Conservation (phyloP, 2,113 vertebrate species). For the Scartelaos histophorus region DNA sequence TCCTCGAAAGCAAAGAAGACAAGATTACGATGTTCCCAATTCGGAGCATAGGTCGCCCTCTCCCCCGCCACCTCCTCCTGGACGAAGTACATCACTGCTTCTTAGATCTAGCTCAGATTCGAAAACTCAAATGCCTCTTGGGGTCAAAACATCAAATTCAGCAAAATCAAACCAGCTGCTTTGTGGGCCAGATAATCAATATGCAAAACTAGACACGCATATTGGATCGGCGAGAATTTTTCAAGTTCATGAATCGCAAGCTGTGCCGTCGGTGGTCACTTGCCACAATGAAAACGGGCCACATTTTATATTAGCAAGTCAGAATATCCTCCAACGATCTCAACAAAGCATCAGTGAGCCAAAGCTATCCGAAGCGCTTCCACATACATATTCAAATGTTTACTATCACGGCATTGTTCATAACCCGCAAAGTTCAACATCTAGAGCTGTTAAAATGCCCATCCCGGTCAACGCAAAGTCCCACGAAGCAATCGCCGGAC, state of each 20-base stretch:
- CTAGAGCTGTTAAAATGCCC: slow-evolving; percentile 78
- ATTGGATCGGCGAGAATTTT: slow-evolving; percentile 60
- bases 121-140: slow-evolving; percentile 48
- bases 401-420: slow-evolving; percentile 62
- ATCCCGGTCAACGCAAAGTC: slow-evolving; percentile 82
- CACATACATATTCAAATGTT: slow-evolving; percentile 62
- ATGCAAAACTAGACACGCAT: slow-evolving; percentile 45
- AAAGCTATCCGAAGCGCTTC: slow-evolving; percentile 69
- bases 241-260: slow-evolving; percentile 46
- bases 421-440: slow-evolving; percentile 65
- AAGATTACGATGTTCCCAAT: slow-evolving; percentile 53
- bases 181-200: slow-evolving; percentile 48
- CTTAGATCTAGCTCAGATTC: slow-evolving; percentile 70
- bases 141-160: slow-evolving; percentile 38
- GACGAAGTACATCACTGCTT: slow-evolving; percentile 81
- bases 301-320: slow-evolving; percentile 61
- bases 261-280: slow-evolving; percentile 28
- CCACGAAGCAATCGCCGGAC: slow-evolving; percentile 80
- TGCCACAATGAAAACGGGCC: slow-evolving; percentile 54
- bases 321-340: slow-evolving; percentile 59
- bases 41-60: slow-evolving; percentile 67
- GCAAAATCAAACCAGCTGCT: slow-evolving; percentile 51
- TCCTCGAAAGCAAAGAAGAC: slow-evolving; percentile 67
- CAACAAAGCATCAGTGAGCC: slow-evolving; percentile 70
- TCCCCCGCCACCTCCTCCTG: slow-evolving; percentile 76